Base-by-base conservation (phyloP, 2,113 vertebrate species). In the Okapia johnstoni region DNA sequence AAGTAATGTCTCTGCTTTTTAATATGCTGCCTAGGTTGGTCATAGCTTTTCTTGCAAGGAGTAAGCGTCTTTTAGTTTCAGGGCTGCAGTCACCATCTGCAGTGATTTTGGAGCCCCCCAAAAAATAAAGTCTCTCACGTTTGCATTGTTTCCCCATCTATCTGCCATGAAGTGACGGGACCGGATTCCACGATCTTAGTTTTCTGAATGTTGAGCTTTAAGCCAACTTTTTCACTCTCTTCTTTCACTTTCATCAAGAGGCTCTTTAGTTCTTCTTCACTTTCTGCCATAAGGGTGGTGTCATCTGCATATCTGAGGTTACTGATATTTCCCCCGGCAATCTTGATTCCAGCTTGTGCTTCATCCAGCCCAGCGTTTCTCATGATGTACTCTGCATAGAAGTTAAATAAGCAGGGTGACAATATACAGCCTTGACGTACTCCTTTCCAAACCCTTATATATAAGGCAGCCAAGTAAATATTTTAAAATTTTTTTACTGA, bases 111-210 rank as follows among this genome's bases (percentile, higher is more conserved):
- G n/a, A 70, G n/a, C n/a, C 8, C n/a, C 8, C 63, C 0, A 0
- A 0, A 36, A 70, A 36, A 36, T 21, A 36, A 21, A 70, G n/a
- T 66, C 63, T 11, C 0, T 4, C 55, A 57, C 9, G 55, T 70
- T 19, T 36, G 17, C n/a, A 70, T 0, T 36, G 8, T 70, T 36
- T 70, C 63, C 17, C 17, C 33, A 4, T 21, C 63, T 70, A 70
- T 36, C 11, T 70, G 0, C 63, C 63, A 70, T 11, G 63, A 36
- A 70, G n/a, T 70, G 9, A 21, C 36, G n/a, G n/a, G n/a, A 70
- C 63, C 0, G 0, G 63, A 36, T 11, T n/a, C n/a, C 9, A 36
- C 11, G 4, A 70, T 36, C 63, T 70, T 36, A 0, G 2, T 70
- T 70, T 70, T 70, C 63, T 36, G 63, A 66, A 5, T 70, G 9